phyloP scores from a whole-genome alignment of 1,140 invertebrate genomes.

The Elymnias hypermnestra region DNA sequence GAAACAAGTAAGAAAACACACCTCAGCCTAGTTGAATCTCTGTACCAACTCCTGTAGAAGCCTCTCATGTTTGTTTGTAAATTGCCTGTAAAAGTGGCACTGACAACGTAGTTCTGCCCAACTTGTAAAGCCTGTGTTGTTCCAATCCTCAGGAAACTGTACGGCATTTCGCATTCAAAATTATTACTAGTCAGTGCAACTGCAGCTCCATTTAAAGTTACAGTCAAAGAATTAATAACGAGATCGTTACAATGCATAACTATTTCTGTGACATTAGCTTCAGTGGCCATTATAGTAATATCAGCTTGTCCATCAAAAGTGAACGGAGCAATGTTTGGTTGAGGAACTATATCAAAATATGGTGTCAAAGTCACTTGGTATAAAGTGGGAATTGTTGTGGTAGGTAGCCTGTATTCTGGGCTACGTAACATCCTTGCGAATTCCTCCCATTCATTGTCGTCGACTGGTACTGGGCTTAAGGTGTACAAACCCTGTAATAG shows the following conservation, averaged over 20 bases:
- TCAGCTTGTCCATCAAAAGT: constrained; percentile 78
- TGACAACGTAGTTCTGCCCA: constrained; percentile 35
- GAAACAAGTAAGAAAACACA: too few relatives aligned
- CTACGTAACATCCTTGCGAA: constrained; percentile 37
- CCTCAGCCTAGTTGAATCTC: constrained; percentile 42
- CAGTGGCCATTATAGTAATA: constrained; percentile 60
- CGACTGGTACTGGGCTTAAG: constrained; percentile 43
- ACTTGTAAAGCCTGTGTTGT: constrained; percentile 25
- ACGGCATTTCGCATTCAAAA: constrained; percentile 38
- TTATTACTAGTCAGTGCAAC: constrained; percentile 19
- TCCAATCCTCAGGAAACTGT: constrained; percentile 47
- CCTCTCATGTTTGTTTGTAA: constrained; percentile 75
- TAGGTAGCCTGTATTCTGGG: constrained; percentile 46
- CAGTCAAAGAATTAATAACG: constrained; percentile 46
- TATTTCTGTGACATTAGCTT: constrained; percentile 58
- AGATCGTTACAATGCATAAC: constrained; percentile 81
- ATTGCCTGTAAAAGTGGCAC: constrained; percentile 58
- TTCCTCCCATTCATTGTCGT: constrained; percentile 55
- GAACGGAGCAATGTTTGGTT: constrained; percentile 61
- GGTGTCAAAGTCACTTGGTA: constrained; percentile 81
- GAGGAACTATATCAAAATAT: constrained; percentile 70
- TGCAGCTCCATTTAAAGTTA: constrained; percentile 14
- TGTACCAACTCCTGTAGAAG: constrained; percentile 77
- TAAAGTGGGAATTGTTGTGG: constrained; percentile 46
- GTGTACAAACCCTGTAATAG: constrained; percentile 36